phyloP scores from a whole-genome alignment of 2,113 vertebrate genomes.

The Pterophyllum scalare region DNA sequence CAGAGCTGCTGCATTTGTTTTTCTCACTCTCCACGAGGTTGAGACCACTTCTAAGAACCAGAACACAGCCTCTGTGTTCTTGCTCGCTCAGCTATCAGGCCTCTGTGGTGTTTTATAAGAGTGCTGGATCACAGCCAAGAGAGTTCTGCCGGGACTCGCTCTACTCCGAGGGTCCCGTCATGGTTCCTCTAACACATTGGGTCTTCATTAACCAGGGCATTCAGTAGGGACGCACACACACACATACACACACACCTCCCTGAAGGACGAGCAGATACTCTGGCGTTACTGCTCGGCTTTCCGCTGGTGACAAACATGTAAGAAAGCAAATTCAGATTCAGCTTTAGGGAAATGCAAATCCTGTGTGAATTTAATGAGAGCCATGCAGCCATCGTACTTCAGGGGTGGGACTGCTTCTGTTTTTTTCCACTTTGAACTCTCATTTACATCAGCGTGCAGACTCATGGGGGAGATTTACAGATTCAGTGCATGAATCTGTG shows the following conservation, averaged over 20 bases:
- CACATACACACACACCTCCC: constrained; percentile 26
- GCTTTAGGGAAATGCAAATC: constrained; percentile 62
- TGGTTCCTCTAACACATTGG: constrained; percentile 53
- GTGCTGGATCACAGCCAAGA: constrained; percentile 57
- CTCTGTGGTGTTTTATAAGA: constrained; percentile 46
- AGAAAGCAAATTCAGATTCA: constrained; percentile 14
- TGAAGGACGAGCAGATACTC: constrained; percentile 33
- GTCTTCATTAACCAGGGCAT: constrained; percentile 43
- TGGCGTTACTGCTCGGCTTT: constrained; percentile 15
- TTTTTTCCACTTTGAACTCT: constrained; percentile 67
- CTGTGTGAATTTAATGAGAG: constrained; percentile 61
- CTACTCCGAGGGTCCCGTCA: constrained; percentile 50
- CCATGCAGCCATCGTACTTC: constrained; percentile 39
- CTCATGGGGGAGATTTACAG: constrained; percentile 54
- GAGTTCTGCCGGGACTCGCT: constrained; percentile 34
- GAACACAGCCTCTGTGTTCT: constrained; percentile 35
- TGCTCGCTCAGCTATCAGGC: constrained; percentile 41
- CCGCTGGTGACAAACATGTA: constrained; percentile 25
- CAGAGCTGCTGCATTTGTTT: neutral
- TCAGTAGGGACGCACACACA: constrained; percentile 28
- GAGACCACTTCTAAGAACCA: neutral
- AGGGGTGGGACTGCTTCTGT: constrained; percentile 28
- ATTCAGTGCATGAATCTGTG: constrained; percentile 43
- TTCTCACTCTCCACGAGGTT: constrained; percentile 17
- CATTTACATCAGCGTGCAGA: constrained; percentile 58